Evolutionary conservation across 2,113 vertebrate genomes (phyloP).

Genomic region (Hystrix cristata): DNA sequence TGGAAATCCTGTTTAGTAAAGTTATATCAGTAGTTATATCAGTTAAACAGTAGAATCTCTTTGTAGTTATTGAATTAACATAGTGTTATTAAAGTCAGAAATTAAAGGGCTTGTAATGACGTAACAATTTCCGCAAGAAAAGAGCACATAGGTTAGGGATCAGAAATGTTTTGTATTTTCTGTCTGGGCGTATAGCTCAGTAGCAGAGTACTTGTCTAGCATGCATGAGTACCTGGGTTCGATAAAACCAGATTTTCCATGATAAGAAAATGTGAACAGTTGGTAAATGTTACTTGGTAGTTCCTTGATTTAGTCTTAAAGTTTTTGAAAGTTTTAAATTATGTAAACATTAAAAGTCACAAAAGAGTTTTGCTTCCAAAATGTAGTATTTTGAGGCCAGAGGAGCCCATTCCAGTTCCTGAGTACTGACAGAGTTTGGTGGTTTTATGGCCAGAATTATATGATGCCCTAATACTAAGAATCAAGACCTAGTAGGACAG

Average conservation of each 20-base stretch:
- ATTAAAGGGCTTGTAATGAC: conserved; percentile 15
- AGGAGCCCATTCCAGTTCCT: background rate
- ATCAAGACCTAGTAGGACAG: background rate
- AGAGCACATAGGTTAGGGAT: background rate
- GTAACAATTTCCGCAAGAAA: conserved; percentile 39
- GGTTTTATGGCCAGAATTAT: background rate
- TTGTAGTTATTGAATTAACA: conserved; percentile 40
- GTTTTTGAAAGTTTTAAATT: conserved; percentile 40
- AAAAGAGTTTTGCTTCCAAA: background rate
- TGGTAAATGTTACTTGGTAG: conserved; percentile 3
- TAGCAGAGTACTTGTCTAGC: background rate
- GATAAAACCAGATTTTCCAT: conserved; percentile 2
- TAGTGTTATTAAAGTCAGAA: conserved; percentile 1
- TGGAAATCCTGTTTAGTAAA: conserved; percentile 27
- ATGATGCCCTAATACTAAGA: background rate
- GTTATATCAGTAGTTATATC: conserved; percentile 23
- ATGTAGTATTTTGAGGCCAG: background rate
- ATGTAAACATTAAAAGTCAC: conserved; percentile 19
- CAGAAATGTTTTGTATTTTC: background rate
- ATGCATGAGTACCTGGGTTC: background rate
- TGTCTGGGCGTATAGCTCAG: background rate
- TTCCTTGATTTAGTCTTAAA: background rate
- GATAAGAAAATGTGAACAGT: conserved; percentile 40
- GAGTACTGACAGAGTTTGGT: background rate
- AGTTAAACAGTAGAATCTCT: background rate